Conservation (phyloP, 2,888 invertebrate genomes). For the Boloria euphrosyne region DNA sequence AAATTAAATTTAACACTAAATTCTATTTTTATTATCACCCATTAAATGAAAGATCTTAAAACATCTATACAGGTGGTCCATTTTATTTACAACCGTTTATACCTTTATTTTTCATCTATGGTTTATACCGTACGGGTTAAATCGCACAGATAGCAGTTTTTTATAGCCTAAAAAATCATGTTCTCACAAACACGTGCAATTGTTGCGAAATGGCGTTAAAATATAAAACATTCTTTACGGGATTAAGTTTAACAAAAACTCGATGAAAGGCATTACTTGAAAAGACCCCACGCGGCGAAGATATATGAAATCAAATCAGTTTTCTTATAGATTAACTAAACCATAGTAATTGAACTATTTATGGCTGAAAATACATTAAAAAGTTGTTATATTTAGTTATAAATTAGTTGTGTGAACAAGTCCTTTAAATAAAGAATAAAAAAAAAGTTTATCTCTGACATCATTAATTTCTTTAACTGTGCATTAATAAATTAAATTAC, state of each 20-base stretch:
- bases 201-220: conserved; percentile 20
- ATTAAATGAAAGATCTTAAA: no score
- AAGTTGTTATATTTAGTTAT: not conserved
- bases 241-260: conserved; percentile 50
- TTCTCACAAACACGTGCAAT: conserved; percentile 22
- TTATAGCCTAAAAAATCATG: conserved; percentile 3
- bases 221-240: conserved; percentile 49
- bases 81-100: not conserved
- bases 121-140: no score
- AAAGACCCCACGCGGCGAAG: conserved; percentile 25
- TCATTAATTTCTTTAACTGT: no score
- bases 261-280: conserved; percentile 17
- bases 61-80: conserved; percentile 14
- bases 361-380: not conserved
- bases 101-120: no score
- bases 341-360: not conserved
- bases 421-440: no score
- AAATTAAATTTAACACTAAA: no score
- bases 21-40: no score
- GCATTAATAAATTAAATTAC: no score
- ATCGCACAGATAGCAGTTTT: not conserved
- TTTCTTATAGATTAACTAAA: conserved; percentile 18
- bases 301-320: not conserved
- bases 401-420: no score
- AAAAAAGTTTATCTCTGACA: no score